Conservation (phyloP, 1,140 invertebrate species). For the Proctacanthus coquilletti region DNA sequence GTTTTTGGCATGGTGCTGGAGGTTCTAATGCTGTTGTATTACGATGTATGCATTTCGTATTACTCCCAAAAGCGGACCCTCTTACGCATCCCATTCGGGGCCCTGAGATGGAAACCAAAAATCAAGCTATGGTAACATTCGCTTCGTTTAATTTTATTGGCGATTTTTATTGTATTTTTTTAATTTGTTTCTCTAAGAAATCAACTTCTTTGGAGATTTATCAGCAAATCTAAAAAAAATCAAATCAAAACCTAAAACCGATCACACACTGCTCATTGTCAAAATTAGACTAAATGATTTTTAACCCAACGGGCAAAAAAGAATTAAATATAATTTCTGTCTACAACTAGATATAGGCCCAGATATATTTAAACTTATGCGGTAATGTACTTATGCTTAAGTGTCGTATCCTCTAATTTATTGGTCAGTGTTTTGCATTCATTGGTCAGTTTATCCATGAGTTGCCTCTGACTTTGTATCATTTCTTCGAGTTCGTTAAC, state of each 20-base stretch:
- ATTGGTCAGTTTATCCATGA: constrained; percentile 71
- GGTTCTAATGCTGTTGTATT: constrained; percentile 9
- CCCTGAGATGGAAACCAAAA: not conserved
- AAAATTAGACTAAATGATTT: too few species aligned
- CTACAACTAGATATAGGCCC: not conserved
- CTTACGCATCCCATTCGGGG: not conserved
- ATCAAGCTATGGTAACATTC: not conserved
- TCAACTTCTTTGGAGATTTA: not conserved
- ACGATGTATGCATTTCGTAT: not conserved
- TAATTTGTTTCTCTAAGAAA: not conserved
- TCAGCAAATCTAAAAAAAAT: not conserved
- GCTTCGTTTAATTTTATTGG: not conserved
- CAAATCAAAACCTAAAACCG: not conserved
- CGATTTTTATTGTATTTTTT: not conserved
- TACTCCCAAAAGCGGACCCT: constrained; percentile 1
- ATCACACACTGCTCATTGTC: constrained; percentile 4
- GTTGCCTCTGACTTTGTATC: constrained; percentile 70
- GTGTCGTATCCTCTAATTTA: constrained; percentile 67
- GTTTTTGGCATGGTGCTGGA: not conserved
- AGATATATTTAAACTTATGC: constrained; percentile 7
- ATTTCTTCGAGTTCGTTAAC: constrained; percentile 69
- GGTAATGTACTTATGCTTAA: constrained; percentile 62
- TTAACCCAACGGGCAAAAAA: constrained; percentile 5
- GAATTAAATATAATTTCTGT: constrained; percentile 8
- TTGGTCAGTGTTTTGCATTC: constrained; percentile 72